These are phyloP conservation scores for Dryas iulia DNA, from an alignment of 1,140 invertebrate genomes.

Conservation along the genomic window DNA sequence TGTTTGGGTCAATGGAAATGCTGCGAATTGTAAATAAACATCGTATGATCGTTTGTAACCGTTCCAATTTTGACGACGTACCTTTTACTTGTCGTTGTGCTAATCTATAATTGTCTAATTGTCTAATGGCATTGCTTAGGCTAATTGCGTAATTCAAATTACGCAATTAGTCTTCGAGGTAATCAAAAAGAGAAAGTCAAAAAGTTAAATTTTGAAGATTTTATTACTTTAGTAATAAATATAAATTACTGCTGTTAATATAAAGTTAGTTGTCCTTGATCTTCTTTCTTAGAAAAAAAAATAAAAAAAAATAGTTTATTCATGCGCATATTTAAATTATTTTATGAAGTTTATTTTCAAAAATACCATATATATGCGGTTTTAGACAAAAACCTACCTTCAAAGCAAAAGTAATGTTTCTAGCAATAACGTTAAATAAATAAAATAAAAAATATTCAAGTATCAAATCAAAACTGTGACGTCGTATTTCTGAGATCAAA, in stretches of 20 bases:
- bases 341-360: too few relatives aligned
- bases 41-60: slow-evolving; percentile 67
- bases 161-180: neutral
- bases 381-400: too few relatives aligned
- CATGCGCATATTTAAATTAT: too few relatives aligned
- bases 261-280: too few relatives aligned
- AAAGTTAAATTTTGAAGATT: neutral
- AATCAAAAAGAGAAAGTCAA: neutral
- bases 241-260: too few relatives aligned
- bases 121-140: neutral
- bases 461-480: neutral
- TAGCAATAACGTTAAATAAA: too few relatives aligned
- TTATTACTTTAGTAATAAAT: neutral
- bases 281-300: too few relatives aligned
- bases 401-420: too few relatives aligned
- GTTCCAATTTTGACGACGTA: slow-evolving; percentile 42
- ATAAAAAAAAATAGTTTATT: too few relatives aligned
- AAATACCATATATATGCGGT: too few relatives aligned
- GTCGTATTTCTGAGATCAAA: neutral
- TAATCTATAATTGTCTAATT: slow-evolving; percentile 12
- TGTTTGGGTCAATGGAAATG: slow-evolving; percentile 49
- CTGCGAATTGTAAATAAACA: slow-evolving; percentile 60
- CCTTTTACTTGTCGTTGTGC: neutral
- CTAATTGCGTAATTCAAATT: slow-evolving; percentile 5
- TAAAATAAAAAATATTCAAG: too few relatives aligned